Percentiles rank a stretch among this genome's conserved stretches.
Evolutionary conservation across 1,140 invertebrate genomes (phyloP).

Genomic region (Eumaeus atala): DNA sequence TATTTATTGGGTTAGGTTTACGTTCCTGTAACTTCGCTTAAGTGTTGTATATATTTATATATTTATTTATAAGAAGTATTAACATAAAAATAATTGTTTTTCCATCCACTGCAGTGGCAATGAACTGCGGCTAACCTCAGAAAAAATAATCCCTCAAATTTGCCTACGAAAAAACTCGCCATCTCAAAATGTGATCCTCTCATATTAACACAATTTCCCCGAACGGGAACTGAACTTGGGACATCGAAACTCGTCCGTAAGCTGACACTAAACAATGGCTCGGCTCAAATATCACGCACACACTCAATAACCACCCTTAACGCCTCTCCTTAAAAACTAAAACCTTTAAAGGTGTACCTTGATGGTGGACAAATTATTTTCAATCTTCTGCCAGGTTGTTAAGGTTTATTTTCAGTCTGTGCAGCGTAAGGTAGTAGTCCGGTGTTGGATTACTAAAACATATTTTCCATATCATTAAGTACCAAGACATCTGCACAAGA

Average conservation of each 20-base stretch:
- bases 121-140: no score
- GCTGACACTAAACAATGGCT: constrained; percentile 63
- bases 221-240: constrained; percentile 50
- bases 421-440: constrained; percentile 18
- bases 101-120: no score
- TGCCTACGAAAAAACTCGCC: neutral
- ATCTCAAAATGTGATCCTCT: constrained; percentile 12
- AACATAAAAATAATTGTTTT: no score
- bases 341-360: constrained; percentile 17
- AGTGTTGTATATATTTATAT: no score
- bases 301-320: constrained; percentile 28
- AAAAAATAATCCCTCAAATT: no score
- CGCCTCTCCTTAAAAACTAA: constrained; percentile 25
- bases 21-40: no score
- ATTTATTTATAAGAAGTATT: no score
- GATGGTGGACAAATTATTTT: constrained; percentile 21
- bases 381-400: constrained; percentile 18
- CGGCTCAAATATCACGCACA: constrained; percentile 35
- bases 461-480: constrained; percentile 63
- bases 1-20: no score
- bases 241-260: constrained; percentile 64
- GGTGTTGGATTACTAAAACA: constrained; percentile 59
- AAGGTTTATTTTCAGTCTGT: constrained; percentile 30
- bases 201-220: constrained; percentile 35
- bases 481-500: constrained; percentile 59